Percentiles rank a stretch among this genome's conserved stretches.
These are phyloP conservation scores for Syncerus caffer DNA, from an alignment of 2,797 vertebrate species.

Conservation along the genomic window DNA sequence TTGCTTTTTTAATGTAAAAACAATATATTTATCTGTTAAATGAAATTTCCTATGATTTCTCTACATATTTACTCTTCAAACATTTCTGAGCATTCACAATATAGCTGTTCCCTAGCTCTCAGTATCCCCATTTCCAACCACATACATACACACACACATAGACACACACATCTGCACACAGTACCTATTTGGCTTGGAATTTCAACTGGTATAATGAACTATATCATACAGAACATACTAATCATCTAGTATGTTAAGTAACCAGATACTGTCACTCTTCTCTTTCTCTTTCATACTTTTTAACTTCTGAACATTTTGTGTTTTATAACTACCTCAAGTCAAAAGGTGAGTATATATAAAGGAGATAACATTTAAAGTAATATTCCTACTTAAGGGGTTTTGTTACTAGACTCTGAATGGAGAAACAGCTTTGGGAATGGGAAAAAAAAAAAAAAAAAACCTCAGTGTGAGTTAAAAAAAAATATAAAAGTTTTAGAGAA, in stretches of 20 bases:
- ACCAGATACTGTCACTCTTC: neutral
- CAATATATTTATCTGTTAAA: neutral
- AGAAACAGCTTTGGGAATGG: neutral
- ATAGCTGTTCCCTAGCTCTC: neutral
- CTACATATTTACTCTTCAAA: neutral
- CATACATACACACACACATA: accelerated
- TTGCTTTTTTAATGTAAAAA: neutral
- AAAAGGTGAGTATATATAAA: neutral
- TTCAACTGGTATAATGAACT: neutral
- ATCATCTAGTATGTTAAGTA: neutral
- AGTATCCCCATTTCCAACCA: neutral
- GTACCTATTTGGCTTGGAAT: neutral
- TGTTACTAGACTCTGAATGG: neutral
- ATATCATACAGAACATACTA: neutral
- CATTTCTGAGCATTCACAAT: neutral
- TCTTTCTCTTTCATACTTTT: neutral
- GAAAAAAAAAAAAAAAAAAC: neutral
- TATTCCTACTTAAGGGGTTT: neutral
- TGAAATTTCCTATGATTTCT: neutral
- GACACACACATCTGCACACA: neutral
- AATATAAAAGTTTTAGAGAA: neutral
- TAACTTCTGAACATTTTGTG: neutral
- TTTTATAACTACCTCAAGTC: neutral
- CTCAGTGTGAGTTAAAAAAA: neutral
- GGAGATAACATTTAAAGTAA: neutral